Evolutionary conservation across 2,797 vertebrate species (phyloP), one percentile per base, ranked within the genome.

Genomic region (Periophthalmus magnuspinnatus): DNA sequence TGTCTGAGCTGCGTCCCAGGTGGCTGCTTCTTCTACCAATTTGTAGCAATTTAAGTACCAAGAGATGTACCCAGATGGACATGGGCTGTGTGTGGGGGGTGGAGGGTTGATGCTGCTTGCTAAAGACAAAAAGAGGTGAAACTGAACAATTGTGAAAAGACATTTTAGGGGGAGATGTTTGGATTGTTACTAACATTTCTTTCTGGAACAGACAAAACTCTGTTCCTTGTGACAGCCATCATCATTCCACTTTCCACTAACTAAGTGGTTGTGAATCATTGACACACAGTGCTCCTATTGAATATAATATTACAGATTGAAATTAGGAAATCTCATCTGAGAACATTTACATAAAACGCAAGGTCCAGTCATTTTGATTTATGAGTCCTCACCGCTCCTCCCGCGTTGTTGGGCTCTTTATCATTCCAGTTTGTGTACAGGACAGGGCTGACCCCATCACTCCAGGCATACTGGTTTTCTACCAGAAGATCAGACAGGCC

Each of bases 41-140:
- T 82, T 91, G 88, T 94, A 95, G 89, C 93, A 95, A 86, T 89
- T 94, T n/a, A 59, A 78, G 71, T 89, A 93, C 93, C 92, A 94
- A 80, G 92, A 87, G 71, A 80, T 74, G 86, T 94, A 95, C 68
- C 79, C 90, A 0, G 34, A 63, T 0, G 80, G 90, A 71, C 93
- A 94, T 22, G 91, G 89, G 82, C 56, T 91, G 28, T 32, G 47
- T 0, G 92, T 92, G 0, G 93, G 88, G 0, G 89, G 88, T 1
- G 91, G 93, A 7, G 88, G 85, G 0, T 68, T 1, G 6, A 93
- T 71, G 77, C 70, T 85, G 84, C 82, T 91, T 0, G 89, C 94
- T 94, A 86, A 56, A 36, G 60, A 58, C 64, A 65, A 28, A 48
- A 22, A 59, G 22, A 71, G 65, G 56, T 1, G 7, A 65, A 1